Evolutionary conservation across 2,888 invertebrate genomes (phyloP).

Genomic region (Andrena hattorfiana): DNA sequence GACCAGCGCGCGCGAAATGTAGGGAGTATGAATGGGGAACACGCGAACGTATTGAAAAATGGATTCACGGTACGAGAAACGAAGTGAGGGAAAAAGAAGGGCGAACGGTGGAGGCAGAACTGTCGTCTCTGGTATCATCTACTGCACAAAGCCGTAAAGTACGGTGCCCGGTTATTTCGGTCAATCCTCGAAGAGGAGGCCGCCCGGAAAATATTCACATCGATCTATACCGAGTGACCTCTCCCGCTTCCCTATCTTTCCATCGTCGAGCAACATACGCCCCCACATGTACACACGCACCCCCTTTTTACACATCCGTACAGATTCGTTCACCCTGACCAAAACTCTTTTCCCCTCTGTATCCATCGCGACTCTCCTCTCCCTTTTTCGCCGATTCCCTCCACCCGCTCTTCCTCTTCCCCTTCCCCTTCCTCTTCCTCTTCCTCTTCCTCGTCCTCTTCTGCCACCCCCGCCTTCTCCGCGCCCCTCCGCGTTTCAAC

Average conservation of each 20-base stretch:
- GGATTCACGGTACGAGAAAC: background rate
- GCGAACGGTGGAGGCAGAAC: slow-evolving; percentile 36
- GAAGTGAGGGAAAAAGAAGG: slow-evolving; percentile 5
- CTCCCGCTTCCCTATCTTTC: slow-evolving; percentile 51
- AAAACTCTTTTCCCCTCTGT: slow-evolving; percentile 24
- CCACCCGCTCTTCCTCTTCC: slow-evolving; percentile 42
- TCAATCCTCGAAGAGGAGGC: slow-evolving; percentile 75
- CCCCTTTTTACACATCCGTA: slow-evolving; percentile 13
- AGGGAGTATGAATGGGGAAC: slow-evolving; percentile 2
- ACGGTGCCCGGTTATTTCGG: slow-evolving; percentile 76
- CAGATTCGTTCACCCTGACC: slow-evolving; percentile 43
- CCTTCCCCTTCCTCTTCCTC: slow-evolving; percentile 13
- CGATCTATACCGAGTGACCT: slow-evolving; percentile 76
- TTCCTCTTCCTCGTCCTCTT: background rate
- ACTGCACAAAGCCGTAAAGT: slow-evolving; percentile 71
- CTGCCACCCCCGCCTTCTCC: background rate
- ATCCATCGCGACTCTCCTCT: background rate
- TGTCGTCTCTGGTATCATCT: slow-evolving; percentile 63
- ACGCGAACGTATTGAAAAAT: slow-evolving; percentile 5
- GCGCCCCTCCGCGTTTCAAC: background rate
- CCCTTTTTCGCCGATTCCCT: background rate
- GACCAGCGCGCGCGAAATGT: background rate
- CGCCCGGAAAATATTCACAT: slow-evolving; percentile 80
- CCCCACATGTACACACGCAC: slow-evolving; percentile 21
- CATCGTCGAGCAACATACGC: slow-evolving; percentile 17